phyloP scores from a whole-genome alignment of 2,888 invertebrate genomes.

The Meliscaeva auricollis region DNA sequence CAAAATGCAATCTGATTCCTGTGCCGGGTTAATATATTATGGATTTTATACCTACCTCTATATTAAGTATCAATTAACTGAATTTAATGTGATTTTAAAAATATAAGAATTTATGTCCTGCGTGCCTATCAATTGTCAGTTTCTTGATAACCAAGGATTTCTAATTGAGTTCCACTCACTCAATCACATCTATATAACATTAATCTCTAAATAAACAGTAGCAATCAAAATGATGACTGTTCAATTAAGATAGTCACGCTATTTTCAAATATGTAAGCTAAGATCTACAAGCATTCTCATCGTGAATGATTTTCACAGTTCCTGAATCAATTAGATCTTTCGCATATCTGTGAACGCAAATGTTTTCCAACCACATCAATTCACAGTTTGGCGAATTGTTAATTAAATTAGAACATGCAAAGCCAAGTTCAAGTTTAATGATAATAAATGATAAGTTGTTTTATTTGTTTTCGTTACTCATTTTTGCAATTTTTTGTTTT shows the following conservation, averaged over 20 bases:
- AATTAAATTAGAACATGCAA: slow-evolving; percentile 47
- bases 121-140: no score
- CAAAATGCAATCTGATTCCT: no score
- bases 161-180: background rate
- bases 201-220: slow-evolving; percentile 23
- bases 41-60: no score
- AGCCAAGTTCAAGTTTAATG: slow-evolving; percentile 62
- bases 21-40: no score
- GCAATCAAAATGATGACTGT: slow-evolving; percentile 40
- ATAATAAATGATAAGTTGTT: slow-evolving; percentile 16
- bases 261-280: background rate
- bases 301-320: background rate
- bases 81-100: no score
- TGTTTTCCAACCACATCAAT: background rate
- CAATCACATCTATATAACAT: background rate
- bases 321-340: slow-evolving; percentile 19
- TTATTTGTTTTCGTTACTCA: slow-evolving; percentile 7
- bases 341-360: background rate
- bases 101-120: no score
- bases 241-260: slow-evolving; percentile 49
- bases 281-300: slow-evolving; percentile 1
- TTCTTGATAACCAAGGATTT: background rate
- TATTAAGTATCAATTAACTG: no score
- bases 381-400: slow-evolving; percentile 31
- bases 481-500: slow-evolving; percentile 26